Evolutionary conservation across 2,113 vertebrate genomes (phyloP).

Genomic region (Salvelinus alpinus): DNA sequence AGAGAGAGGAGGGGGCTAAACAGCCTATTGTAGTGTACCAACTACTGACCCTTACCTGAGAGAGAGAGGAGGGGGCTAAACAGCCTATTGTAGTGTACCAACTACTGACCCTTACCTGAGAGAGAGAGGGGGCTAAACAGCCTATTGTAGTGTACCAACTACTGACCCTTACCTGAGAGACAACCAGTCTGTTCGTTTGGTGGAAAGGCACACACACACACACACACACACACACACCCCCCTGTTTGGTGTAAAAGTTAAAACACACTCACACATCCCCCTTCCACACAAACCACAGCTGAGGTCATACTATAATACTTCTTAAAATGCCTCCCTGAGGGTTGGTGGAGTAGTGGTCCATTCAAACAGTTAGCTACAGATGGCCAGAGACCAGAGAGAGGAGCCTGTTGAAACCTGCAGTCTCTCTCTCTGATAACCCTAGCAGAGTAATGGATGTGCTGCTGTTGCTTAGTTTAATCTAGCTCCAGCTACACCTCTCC

Average conservation of each 20-base stretch:
- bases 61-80: slow-evolving; percentile 8
- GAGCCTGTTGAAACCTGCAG: slow-evolving; percentile 53
- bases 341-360: slow-evolving; percentile 48
- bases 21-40: not conserved
- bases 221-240: not conserved
- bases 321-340: slow-evolving; percentile 60
- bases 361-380: slow-evolving; percentile 54
- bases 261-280: not conserved
- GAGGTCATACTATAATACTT: slow-evolving; percentile 36
- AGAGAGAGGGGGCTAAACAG: not conserved
- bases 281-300: too few species aligned
- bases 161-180: not conserved
- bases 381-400: not conserved
- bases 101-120: slow-evolving; percentile 32
- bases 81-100: not conserved
- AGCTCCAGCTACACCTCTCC: slow-evolving; percentile 25
- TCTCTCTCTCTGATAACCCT: slow-evolving; percentile 21
- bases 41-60: too few species aligned
- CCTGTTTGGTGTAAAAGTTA: too few species aligned
- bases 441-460: slow-evolving; percentile 57
- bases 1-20: not conserved
- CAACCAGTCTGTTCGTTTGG: not conserved
- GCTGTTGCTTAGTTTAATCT: slow-evolving; percentile 14
- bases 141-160: too few species aligned
- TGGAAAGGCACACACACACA: not conserved